Evolutionary conservation across 1,140 invertebrate genomes (phyloP).

Genomic region (Temnothorax curvispinosus): DNA sequence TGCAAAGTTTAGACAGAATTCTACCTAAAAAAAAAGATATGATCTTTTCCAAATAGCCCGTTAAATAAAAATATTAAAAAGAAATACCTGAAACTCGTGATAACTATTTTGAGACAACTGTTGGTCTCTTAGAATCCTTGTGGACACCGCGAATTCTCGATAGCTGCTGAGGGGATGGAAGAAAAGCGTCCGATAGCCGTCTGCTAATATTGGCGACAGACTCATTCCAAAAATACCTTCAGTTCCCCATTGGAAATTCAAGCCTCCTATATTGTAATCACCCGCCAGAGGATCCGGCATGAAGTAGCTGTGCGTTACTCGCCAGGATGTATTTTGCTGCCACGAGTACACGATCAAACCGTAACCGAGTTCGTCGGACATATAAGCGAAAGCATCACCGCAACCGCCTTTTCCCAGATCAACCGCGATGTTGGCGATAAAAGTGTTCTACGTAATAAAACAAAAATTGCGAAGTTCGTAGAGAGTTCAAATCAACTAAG

Average conservation of each 20-base stretch:
- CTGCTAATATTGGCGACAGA: slow-evolving; percentile 87
- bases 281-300: slow-evolving; percentile 92
- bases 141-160: slow-evolving; percentile 92
- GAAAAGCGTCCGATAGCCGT: slow-evolving; percentile 90
- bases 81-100: slow-evolving; percentile 88
- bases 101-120: slow-evolving; percentile 89
- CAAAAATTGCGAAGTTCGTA: not conserved
- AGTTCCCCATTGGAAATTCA: slow-evolving; percentile 93
- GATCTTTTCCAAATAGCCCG: not conserved
- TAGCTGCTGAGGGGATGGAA: slow-evolving; percentile 92
- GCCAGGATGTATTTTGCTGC: slow-evolving; percentile 91
- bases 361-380: slow-evolving; percentile 93
- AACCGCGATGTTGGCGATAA: slow-evolving; percentile 93
- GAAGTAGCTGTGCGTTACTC: slow-evolving; percentile 91
- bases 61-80: not conserved
- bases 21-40: not conserved
- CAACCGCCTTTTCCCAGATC: slow-evolving; percentile 90
- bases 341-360: slow-evolving; percentile 92
- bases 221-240: slow-evolving; percentile 94
- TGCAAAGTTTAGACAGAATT: not conserved
- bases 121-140: slow-evolving; percentile 89
- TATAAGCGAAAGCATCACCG: slow-evolving; percentile 92
- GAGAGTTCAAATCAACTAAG: not conserved
- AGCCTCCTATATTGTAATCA: slow-evolving; percentile 91
- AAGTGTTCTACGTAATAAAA: slow-evolving; percentile 86